phyloP scores from a whole-genome alignment of 1,140 invertebrate genomes.

The Eciton burchellii region DNA sequence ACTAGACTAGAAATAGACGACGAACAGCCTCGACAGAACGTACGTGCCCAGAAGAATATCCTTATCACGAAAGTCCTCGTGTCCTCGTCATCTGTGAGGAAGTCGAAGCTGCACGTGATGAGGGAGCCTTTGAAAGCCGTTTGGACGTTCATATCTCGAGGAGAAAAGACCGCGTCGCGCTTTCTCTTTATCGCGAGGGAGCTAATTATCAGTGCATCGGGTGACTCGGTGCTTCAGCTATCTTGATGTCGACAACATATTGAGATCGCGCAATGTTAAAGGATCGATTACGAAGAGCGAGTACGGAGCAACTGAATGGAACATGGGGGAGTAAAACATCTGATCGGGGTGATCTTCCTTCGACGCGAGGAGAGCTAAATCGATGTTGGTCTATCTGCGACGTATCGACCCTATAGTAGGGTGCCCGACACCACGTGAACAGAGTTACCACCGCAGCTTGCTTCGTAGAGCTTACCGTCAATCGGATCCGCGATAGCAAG shows the following conservation, averaged over 20 bases:
- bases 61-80: constrained; percentile 89
- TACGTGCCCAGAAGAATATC: constrained; percentile 91
- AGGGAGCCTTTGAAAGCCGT: constrained; percentile 89
- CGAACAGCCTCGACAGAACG: constrained; percentile 88
- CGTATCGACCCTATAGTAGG: constrained; percentile 90
- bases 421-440: constrained; percentile 91
- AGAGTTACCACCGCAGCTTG: constrained; percentile 88
- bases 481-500: constrained; percentile 87
- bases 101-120: constrained; percentile 92
- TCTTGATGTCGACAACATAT: background rate
- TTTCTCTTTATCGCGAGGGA: background rate
- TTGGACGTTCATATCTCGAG: background rate
- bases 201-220: background rate
- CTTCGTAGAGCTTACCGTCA: constrained; percentile 88
- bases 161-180: background rate
- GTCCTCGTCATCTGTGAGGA: constrained; percentile 89
- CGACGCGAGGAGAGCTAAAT: background rate
- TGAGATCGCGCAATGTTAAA: no score
- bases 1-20: constrained; percentile 90
- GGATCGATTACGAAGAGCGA: no score
- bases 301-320: background rate
- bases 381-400: constrained; percentile 86
- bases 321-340: background rate
- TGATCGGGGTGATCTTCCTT: background rate
- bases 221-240: background rate